phyloP scores from a whole-genome alignment of 2,888 invertebrate genomes.

The Lithosia quadra region DNA sequence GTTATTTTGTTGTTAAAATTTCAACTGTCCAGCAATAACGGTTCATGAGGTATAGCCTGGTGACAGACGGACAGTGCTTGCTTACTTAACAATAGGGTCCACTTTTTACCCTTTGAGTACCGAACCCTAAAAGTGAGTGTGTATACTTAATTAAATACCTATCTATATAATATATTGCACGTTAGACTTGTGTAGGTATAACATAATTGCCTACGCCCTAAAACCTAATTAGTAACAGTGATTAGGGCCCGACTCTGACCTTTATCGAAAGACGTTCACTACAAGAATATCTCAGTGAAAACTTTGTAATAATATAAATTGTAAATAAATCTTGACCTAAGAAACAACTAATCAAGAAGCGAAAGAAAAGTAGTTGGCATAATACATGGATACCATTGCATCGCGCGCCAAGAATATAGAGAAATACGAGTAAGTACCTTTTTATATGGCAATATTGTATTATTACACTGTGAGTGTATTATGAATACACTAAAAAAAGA shows the following conservation, averaged over 20 bases:
- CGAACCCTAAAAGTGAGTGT: too few relatives aligned
- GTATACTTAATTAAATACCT: too few relatives aligned
- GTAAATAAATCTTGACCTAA: slow-evolving; percentile 46
- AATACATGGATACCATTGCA: slow-evolving; percentile 26
- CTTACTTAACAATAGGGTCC: too few relatives aligned
- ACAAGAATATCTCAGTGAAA: slow-evolving; percentile 47
- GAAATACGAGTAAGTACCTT: slow-evolving; percentile 21
- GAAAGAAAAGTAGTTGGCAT: slow-evolving; percentile 50
- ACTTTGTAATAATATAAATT: slow-evolving; percentile 48
- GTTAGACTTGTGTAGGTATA: too few relatives aligned
- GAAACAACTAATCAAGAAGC: slow-evolving; percentile 51
- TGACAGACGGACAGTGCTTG: too few relatives aligned
- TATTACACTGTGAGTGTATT: slow-evolving; percentile 31
- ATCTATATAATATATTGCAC: too few relatives aligned
- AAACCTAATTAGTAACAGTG: slow-evolving; percentile 36
- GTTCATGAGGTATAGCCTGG: too few relatives aligned
- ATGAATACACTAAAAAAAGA: slow-evolving; percentile 16
- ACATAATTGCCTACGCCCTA: slow-evolving; percentile 23
- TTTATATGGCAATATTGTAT: slow-evolving; percentile 20
- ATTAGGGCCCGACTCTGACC: slow-evolving; percentile 41
- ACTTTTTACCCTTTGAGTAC: too few relatives aligned
- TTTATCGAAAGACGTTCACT: slow-evolving; percentile 44
- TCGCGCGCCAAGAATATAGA: slow-evolving; percentile 28
- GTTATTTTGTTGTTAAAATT: too few relatives aligned
- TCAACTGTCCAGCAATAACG: too few relatives aligned